Conservation (phyloP, 2,797 vertebrate genomes). For the Sebastolobus altivelis region DNA sequence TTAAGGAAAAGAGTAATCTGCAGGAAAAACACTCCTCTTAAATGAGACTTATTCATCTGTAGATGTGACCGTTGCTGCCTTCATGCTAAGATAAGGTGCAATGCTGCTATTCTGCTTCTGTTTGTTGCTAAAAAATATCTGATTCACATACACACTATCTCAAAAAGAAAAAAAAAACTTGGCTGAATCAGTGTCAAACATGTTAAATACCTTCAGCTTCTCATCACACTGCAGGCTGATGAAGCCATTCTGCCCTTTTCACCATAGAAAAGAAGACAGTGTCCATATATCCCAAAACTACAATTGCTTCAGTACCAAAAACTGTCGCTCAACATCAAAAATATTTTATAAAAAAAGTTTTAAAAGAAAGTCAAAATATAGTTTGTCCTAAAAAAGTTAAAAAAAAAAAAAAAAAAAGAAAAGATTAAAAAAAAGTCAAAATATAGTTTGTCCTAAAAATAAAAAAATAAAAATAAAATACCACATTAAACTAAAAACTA, state of each 20-base stretch:
- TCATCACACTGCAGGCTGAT: slow-evolving; percentile 54
- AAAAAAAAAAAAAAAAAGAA: no score
- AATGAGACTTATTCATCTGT: neutral
- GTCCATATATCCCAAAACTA: slow-evolving; percentile 24
- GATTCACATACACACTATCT: neutral
- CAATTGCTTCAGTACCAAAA: neutral
- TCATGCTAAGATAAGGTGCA: neutral
- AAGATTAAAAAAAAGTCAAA: neutral
- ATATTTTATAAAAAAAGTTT: neutral
- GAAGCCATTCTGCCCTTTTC: slow-evolving; percentile 66
- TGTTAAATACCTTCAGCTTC: slow-evolving; percentile 43
- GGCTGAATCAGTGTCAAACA: slow-evolving; percentile 20
- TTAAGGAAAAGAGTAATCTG: slow-evolving; percentile 11
- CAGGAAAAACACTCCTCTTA: neutral
- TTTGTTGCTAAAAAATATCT: neutral
- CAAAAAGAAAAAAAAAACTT: no score
- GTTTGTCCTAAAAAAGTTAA: neutral
- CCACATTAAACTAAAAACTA: no score
- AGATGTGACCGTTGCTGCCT: neutral
- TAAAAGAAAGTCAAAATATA: neutral
- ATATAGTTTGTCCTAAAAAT: neutral
- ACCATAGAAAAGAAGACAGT: slow-evolving; percentile 46
- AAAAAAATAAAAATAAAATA: no score
- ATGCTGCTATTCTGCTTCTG: neutral
- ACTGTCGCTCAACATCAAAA: slow-evolving; percentile 35